These are phyloP conservation scores for Lithophane leautieri DNA, from an alignment of 2,888 invertebrate species.

Conservation along the genomic window DNA sequence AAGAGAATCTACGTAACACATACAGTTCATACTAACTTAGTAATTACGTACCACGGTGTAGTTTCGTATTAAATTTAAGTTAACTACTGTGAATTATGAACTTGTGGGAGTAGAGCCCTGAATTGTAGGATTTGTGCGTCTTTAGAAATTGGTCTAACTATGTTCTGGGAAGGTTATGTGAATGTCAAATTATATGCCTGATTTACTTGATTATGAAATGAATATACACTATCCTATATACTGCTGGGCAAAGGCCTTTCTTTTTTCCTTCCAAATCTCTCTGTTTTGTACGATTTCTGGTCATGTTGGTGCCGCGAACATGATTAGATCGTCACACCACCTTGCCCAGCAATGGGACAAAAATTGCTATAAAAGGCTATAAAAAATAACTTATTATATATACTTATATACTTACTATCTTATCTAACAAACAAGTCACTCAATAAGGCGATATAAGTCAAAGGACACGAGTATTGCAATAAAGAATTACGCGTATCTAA, in stretches of 20 bases:
- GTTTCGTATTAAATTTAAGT: slow-evolving; percentile 61
- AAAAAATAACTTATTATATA: no score
- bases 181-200: slow-evolving; percentile 2
- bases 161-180: slow-evolving; percentile 23
- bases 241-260: no score
- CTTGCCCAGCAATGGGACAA: no score
- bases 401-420: neutral
- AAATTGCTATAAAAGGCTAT: no score
- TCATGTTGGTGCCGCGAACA: no score
- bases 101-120: slow-evolving; percentile 41
- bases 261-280: no score
- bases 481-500: neutral
- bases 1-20: slow-evolving; percentile 42
- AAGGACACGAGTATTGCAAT: no score
- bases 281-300: no score
- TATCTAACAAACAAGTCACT: neutral
- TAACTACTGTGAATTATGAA: slow-evolving; percentile 60
- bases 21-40: slow-evolving; percentile 43
- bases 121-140: slow-evolving; percentile 40
- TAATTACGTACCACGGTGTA: slow-evolving; percentile 44
- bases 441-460: neutral
- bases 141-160: slow-evolving; percentile 26
- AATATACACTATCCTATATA: no score
- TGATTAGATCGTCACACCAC: no score
- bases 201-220: neutral